These are phyloP conservation scores for Pelobates cultripes DNA, from an alignment of 2,797 vertebrate species.

Conservation along the genomic window DNA sequence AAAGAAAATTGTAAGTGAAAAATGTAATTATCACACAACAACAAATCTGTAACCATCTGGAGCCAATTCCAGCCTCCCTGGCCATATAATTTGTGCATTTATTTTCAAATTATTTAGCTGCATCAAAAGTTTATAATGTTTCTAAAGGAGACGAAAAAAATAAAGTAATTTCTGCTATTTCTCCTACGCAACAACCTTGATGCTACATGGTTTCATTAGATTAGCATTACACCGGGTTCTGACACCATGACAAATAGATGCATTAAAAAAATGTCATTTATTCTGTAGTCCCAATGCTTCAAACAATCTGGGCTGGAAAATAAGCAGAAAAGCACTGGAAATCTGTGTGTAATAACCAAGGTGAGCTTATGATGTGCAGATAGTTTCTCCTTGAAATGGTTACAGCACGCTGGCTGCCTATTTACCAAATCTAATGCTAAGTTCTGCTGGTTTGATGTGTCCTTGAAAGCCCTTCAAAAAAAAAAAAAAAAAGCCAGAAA, in stretches of 20 bases:
- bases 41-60: conserved; percentile 75
- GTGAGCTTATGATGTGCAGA: neutral
- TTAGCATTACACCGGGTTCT: conserved; percentile 89
- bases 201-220: conserved; percentile 82
- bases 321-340: conserved; percentile 53
- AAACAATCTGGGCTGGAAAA: conserved; percentile 59
- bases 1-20: conserved; percentile 81
- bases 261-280: conserved; percentile 86
- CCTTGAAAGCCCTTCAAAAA: conserved; percentile 4
- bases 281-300: conserved; percentile 65
- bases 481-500: neutral
- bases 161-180: conserved; percentile 58
- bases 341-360: conserved; percentile 1
- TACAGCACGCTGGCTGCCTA: neutral
- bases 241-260: conserved; percentile 92
- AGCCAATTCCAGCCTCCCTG: conserved; percentile 72
- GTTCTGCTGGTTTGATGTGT: neutral
- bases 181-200: conserved; percentile 57
- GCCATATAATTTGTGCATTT: conserved; percentile 71
- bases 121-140: conserved; percentile 65
- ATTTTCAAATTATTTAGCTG: conserved; percentile 62
- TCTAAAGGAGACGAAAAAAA: conserved; percentile 23
- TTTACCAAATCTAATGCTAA: conserved; percentile 7
- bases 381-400: neutral
- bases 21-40: conserved; percentile 78